These are phyloP conservation scores for Parauchenoglanis ngamensis DNA, from an alignment of 2,797 vertebrate genomes.

Conservation along the genomic window DNA sequence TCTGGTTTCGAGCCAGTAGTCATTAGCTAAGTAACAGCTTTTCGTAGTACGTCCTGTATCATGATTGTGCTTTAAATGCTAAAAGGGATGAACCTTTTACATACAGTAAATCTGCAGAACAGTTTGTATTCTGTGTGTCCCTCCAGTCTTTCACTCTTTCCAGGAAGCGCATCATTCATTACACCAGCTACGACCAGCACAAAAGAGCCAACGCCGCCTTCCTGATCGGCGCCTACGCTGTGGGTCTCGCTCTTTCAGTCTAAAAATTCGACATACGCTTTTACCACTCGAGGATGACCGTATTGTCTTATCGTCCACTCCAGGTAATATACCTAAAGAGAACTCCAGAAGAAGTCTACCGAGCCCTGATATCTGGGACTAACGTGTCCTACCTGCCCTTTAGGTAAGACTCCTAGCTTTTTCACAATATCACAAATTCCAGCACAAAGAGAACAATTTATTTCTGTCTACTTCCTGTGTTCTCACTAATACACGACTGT, in stretches of 20 bases:
- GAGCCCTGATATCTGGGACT: slow-evolving; percentile 82
- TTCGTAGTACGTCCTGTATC: background rate
- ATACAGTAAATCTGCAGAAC: background rate
- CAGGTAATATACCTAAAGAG: slow-evolving; percentile 91
- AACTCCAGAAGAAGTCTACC: slow-evolving; percentile 87
- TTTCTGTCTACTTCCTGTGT: background rate
- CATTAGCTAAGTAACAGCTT: background rate
- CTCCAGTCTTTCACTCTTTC: slow-evolving; percentile 86
- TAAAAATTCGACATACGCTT: background rate
- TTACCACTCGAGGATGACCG: background rate
- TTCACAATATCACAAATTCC: background rate
- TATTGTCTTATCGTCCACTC: slow-evolving; percentile 30
- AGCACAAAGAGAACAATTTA: background rate
- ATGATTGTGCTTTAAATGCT: background rate
- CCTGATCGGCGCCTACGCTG: slow-evolving; percentile 87
- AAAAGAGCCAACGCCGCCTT: slow-evolving; percentile 91
- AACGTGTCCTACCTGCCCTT: slow-evolving; percentile 84
- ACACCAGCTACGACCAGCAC: slow-evolving; percentile 85
- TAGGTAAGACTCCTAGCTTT: slow-evolving; percentile 74
- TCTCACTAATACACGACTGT: background rate
- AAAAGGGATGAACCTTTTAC: background rate
- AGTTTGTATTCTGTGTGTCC: slow-evolving; percentile 20
- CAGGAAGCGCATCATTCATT: slow-evolving; percentile 88
- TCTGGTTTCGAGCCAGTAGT: background rate
- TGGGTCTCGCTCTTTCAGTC: slow-evolving; percentile 65